Percentiles rank a stretch among this genome's conserved stretches.
phyloP scores from a whole-genome alignment of 1,140 invertebrate genomes.

The Drosophila guanche region DNA sequence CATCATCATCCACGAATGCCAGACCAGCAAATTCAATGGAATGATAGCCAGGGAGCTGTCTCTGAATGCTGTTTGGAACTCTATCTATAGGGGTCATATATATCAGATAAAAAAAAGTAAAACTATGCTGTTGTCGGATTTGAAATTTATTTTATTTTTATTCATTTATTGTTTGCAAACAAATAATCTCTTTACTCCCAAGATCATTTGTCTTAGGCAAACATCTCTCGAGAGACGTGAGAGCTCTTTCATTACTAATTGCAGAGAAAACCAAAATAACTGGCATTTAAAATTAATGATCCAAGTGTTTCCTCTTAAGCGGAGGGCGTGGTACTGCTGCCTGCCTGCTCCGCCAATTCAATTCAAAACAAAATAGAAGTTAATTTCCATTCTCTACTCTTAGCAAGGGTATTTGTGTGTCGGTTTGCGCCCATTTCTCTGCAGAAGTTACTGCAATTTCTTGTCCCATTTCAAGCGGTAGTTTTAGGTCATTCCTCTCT shows the following conservation, averaged over 20 bases:
- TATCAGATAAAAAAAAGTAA: not conserved
- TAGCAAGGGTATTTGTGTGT: conserved; percentile 16
- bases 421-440: conserved; percentile 8
- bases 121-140: not conserved
- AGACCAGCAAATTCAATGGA: conserved; percentile 17
- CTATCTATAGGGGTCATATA: conserved; percentile 19
- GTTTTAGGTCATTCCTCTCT: conserved; percentile 75
- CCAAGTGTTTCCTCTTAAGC: too few species aligned
- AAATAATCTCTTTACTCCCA: too few species aligned
- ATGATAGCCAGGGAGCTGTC: conserved; percentile 10
- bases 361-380: too few species aligned
- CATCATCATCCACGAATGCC: conserved; percentile 16
- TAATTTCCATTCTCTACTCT: not conserved
- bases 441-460: conserved; percentile 32
- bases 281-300: too few species aligned
- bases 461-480: conserved; percentile 65
- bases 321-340: too few species aligned
- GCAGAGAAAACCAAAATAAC: too few species aligned
- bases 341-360: too few species aligned
- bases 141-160: too few species aligned
- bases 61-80: conserved; percentile 1
- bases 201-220: too few species aligned
- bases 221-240: too few species aligned
- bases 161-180: too few species aligned
- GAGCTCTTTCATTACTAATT: too few species aligned